Evolutionary conservation across 2,888 invertebrate genomes (phyloP).

Genomic region (Agrochola lychnidis): DNA sequence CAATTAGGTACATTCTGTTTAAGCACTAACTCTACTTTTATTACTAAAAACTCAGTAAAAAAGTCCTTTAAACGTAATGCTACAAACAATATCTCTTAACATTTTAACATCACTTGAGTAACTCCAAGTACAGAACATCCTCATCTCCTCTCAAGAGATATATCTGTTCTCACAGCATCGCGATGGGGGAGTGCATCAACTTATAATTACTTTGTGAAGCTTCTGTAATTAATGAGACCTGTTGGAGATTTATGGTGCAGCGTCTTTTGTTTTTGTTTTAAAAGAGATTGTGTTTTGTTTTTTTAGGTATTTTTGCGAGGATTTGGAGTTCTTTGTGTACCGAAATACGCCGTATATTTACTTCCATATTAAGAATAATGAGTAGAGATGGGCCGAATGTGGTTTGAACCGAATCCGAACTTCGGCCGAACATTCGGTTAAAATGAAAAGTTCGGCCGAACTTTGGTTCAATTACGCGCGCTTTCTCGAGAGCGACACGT

Average conservation of each 20-base stretch:
- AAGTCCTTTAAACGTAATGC: background rate
- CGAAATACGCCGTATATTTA: too few species aligned
- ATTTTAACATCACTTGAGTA: constrained; percentile 6
- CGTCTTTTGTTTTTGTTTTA: constrained; percentile 22
- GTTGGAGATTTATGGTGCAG: constrained; percentile 11
- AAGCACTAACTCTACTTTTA: background rate
- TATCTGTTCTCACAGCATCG: constrained; percentile 26
- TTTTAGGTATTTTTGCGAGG: too few species aligned
- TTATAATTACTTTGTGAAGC: constrained; percentile 45
- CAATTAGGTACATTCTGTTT: background rate
- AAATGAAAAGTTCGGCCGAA: too few species aligned
- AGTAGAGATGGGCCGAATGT: too few species aligned
- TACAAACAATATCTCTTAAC: constrained; percentile 14
- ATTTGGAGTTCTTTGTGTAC: too few species aligned
- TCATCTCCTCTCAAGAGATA: constrained; percentile 25
- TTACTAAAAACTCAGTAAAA: background rate
- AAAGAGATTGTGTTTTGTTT: background rate
- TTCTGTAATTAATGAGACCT: constrained; percentile 10
- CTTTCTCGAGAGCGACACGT: too few species aligned
- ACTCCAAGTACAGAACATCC: background rate
- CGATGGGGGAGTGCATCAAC: constrained; percentile 13
- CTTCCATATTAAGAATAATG: too few species aligned
- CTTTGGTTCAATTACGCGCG: too few species aligned
- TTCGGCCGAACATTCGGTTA: too few species aligned
- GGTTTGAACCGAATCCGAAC: too few species aligned